Conservation (phyloP, 2,797 vertebrate species). For the Poecilia wingei region DNA sequence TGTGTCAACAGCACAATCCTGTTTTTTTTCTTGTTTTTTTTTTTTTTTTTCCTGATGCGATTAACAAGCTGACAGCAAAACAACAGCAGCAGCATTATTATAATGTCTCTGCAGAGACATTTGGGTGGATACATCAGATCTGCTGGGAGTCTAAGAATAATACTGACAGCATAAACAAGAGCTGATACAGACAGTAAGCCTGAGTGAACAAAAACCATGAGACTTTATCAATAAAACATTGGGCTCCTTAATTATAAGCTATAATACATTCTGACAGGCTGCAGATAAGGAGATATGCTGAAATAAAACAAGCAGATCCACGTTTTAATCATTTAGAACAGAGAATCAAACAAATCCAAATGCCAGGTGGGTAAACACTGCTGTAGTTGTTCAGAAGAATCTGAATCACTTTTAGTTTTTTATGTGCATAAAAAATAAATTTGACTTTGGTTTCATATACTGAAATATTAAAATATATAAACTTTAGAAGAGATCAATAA, state of each 20-base stretch:
- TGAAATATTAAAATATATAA: not conserved
- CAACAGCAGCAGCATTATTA: not conserved
- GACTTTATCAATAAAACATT: conserved; percentile 3
- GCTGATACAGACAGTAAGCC: conserved; percentile 40
- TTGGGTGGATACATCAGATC: conserved; percentile 27
- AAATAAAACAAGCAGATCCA: not conserved
- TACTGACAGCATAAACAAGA: conserved; percentile 43
- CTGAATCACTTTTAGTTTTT: not conserved
- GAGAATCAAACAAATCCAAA: not conserved
- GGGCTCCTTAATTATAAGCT: not conserved
- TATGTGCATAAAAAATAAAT: not conserved
- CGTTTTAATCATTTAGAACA: not conserved
- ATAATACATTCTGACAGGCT: not conserved
- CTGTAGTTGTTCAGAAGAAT: not conserved
- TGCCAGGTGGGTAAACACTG: not conserved
- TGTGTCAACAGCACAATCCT: conserved; percentile 17
- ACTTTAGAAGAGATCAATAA: not conserved
- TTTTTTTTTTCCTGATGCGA: conserved; percentile 31
- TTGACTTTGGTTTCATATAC: not conserved
- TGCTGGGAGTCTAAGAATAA: conserved; percentile 39
- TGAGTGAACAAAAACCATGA: not conserved
- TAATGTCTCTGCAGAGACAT: conserved; percentile 31
- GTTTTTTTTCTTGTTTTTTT: conserved; percentile 35
- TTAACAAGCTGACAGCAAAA: conserved; percentile 47
- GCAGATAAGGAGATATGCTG: not conserved